phyloP scores from a whole-genome alignment of 2,113 vertebrate species.

The Globicephala melas region DNA sequence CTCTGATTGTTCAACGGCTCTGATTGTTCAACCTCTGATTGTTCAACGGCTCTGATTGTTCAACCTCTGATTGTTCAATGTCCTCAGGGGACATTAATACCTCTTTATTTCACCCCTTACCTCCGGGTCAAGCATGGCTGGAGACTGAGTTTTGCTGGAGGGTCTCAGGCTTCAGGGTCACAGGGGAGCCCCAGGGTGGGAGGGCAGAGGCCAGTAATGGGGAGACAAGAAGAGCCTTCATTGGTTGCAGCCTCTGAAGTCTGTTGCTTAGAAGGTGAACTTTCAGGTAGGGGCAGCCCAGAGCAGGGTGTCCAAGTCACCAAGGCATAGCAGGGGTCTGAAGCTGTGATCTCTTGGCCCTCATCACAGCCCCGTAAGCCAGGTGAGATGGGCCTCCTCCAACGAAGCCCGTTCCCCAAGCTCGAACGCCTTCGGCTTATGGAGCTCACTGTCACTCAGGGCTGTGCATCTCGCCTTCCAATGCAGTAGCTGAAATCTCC shows the following conservation, averaged over 20 bases:
- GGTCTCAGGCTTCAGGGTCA: not conserved
- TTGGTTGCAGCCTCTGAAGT: not conserved
- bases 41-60: too few relatives aligned
- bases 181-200: not conserved
- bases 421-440: not conserved
- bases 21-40: too few relatives aligned
- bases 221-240: not conserved
- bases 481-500: too few relatives aligned
- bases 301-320: not conserved
- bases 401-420: not conserved
- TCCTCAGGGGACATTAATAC: not conserved
- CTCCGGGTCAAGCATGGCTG: not conserved
- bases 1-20: not conserved
- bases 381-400: fast-evolving
- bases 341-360: not conserved
- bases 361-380: fast-evolving
- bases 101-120: not conserved
- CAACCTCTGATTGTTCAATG: too few relatives aligned
- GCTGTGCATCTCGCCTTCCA: fast-evolving
- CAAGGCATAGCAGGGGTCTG: fast-evolving
- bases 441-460: not conserved
- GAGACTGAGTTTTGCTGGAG: not conserved
- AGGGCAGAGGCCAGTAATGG: not conserved
- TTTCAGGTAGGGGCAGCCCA: not conserved
- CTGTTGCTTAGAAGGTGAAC: too few relatives aligned